Percentiles rank a stretch among this genome's conserved stretches.
phyloP scores from a whole-genome alignment of 2,113 vertebrate species.

The Meles meles region DNA sequence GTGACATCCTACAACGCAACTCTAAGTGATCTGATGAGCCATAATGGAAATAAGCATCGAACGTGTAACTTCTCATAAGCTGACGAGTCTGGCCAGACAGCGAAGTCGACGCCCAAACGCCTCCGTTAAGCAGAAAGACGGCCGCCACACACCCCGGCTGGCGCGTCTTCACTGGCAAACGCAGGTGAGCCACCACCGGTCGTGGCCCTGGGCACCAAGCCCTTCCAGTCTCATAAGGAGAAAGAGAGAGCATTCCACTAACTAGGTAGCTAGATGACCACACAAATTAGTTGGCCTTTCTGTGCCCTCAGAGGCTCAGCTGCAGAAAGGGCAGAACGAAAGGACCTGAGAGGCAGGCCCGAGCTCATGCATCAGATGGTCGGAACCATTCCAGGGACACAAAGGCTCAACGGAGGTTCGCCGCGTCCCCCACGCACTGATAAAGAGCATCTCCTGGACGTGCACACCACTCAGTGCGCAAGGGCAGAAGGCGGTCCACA shows the following conservation, averaged over 20 bases:
- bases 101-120: not conserved
- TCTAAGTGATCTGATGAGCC: not conserved
- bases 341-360: too few species aligned
- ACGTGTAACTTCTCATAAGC: not conserved
- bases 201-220: not conserved
- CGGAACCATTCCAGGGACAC: not conserved
- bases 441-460: not conserved
- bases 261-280: too few species aligned
- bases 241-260: not conserved
- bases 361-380: not conserved
- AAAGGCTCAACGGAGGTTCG: too few species aligned
- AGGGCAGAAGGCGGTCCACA: accelerated
- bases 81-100: not conserved
- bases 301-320: not conserved
- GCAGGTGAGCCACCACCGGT: not conserved
- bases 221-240: not conserved
- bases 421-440: not conserved
- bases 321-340: not conserved
- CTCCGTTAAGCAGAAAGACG: not conserved
- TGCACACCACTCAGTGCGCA: not conserved
- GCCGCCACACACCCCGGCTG: accelerated
- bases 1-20: not conserved
- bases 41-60: not conserved
- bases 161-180: not conserved
- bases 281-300: not conserved